These are phyloP conservation scores for Scatophagus argus DNA, from an alignment of 2,113 vertebrate species.

Conservation along the genomic window DNA sequence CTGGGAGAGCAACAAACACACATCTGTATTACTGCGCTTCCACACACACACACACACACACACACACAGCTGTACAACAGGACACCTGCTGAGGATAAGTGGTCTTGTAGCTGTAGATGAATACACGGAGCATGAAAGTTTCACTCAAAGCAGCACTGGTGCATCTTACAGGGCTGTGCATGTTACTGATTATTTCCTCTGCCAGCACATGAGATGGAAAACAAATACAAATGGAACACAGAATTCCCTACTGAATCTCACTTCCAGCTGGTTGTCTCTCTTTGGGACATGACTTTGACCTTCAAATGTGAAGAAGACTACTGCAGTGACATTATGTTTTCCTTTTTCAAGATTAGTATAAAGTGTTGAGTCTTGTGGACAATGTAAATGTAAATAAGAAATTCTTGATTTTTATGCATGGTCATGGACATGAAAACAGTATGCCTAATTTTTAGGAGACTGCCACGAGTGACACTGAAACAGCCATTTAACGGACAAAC, in stretches of 20 bases:
- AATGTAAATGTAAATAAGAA: not conserved
- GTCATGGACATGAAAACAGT: not conserved
- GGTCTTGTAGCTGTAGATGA: conserved; percentile 41
- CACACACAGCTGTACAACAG: conserved; percentile 16
- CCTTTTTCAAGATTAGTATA: not conserved
- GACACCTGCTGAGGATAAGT: conserved; percentile 54
- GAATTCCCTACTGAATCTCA: conserved; percentile 2
- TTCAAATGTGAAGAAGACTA: not conserved
- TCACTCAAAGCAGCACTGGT: not conserved
- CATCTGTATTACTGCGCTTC: not conserved
- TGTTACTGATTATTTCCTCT: conserved; percentile 18
- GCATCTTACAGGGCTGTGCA: conserved; percentile 16
- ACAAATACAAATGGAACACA: conserved; percentile 15
- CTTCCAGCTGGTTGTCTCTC: not conserved
- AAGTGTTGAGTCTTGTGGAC: not conserved
- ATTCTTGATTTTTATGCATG: not conserved
- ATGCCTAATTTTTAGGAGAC: not conserved
- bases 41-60: not conserved
- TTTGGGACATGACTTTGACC: conserved; percentile 15
- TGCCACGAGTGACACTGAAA: too few species aligned
- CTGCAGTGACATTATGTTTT: not conserved
- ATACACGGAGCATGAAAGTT: conserved; percentile 39
- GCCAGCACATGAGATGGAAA: conserved; percentile 9
- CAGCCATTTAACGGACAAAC: too few species aligned
- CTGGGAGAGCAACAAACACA: conserved; percentile 10